phyloP scores from a whole-genome alignment of 2,113 vertebrate species.

The Gymnorhina tibicen region DNA sequence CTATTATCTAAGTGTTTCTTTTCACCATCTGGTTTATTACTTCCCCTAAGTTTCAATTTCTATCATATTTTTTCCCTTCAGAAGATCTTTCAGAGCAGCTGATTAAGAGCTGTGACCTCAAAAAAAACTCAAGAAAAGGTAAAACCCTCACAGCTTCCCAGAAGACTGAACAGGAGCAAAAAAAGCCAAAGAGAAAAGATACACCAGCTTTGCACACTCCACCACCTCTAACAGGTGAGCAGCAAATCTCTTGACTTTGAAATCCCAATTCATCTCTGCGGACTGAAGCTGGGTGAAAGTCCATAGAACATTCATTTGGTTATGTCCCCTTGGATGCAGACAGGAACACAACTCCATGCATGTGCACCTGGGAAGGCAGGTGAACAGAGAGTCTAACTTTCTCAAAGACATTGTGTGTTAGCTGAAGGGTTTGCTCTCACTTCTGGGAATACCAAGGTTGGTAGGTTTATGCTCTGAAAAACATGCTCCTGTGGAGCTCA shows the following conservation, averaged over 20 bases:
- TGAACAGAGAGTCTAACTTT: background rate
- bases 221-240: constrained; percentile 83
- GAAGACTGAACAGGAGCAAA: constrained; percentile 75
- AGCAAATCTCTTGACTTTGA: background rate
- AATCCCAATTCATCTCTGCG: background rate
- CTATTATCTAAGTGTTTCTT: background rate
- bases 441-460: background rate
- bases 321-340: background rate
- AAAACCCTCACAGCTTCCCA: constrained; percentile 51
- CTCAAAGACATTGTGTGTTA: background rate
- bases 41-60: background rate
- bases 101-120: constrained; percentile 75
- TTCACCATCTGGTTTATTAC: background rate
- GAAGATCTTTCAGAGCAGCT: constrained; percentile 78
- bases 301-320: background rate
- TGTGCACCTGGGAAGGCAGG: background rate
- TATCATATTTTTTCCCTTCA: background rate
- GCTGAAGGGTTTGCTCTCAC: background rate
- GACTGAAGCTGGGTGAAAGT: background rate
- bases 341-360: background rate
- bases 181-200: constrained; percentile 90
- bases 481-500: background rate
- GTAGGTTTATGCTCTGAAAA: background rate
- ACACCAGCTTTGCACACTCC: constrained; percentile 81
- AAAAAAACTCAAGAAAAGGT: constrained; percentile 68